phyloP scores from a whole-genome alignment of 1,140 invertebrate genomes.

The Ceratina calcarata region DNA sequence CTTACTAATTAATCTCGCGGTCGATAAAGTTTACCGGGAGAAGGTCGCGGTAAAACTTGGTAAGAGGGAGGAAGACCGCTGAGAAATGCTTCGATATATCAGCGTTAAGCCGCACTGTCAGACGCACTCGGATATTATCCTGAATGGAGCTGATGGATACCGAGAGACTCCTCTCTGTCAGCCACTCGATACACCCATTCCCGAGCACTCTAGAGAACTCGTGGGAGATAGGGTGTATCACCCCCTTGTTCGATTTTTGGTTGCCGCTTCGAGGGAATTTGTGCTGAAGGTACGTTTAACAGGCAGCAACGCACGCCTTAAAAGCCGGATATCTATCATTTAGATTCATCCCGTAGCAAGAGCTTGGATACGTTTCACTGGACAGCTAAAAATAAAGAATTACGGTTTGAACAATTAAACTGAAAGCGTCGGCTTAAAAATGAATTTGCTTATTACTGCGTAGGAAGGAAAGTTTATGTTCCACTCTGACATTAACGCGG shows the following conservation, averaged over 20 bases:
- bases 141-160: constrained; percentile 68
- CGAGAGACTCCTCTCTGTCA: constrained; percentile 61
- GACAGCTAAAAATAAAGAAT: too few relatives aligned
- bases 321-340: too few relatives aligned
- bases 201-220: constrained; percentile 12
- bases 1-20: constrained; percentile 40
- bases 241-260: neutral
- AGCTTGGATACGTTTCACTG: too few relatives aligned
- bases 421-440: too few relatives aligned
- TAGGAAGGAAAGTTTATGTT: neutral
- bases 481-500: neutral
- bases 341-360: too few relatives aligned
- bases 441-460: too few relatives aligned
- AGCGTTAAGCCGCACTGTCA: constrained; percentile 63
- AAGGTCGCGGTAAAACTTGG: constrained; percentile 59
- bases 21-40: constrained; percentile 40
- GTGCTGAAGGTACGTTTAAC: too few relatives aligned
- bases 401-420: too few relatives aligned
- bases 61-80: constrained; percentile 45
- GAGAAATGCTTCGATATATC: constrained; percentile 70
- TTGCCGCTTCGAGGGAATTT: too few relatives aligned
- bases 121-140: constrained; percentile 66
- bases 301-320: too few relatives aligned
- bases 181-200: constrained; percentile 58
- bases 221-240: neutral